These are phyloP conservation scores for Parthenolecanium corni DNA, from an alignment of 2,888 invertebrate species.

Conservation along the genomic window DNA sequence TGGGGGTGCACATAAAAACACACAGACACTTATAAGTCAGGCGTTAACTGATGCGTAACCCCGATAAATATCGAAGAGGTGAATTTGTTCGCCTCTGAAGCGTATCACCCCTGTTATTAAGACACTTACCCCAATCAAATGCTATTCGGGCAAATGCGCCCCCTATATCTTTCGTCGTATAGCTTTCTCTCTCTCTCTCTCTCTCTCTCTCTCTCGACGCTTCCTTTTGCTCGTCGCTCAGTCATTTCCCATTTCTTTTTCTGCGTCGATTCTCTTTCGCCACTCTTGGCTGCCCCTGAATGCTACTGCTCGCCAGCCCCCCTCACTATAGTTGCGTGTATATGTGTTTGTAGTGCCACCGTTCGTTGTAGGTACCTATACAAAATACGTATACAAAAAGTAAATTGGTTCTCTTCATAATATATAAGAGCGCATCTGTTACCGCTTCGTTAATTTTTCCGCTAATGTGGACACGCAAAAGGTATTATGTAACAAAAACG, in stretches of 20 bases:
- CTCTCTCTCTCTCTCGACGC: too few species aligned
- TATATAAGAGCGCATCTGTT: slow-evolving; percentile 18
- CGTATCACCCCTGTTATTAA: slow-evolving; percentile 24
- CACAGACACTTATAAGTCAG: slow-evolving; percentile 19
- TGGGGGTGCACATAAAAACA: background rate
- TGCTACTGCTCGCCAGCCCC: too few species aligned
- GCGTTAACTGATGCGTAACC: slow-evolving; percentile 24
- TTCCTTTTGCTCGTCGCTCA: background rate
- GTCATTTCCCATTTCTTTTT: background rate
- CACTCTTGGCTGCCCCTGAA: too few species aligned
- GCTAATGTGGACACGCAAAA: slow-evolving; percentile 26
- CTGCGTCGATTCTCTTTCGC: too few species aligned
- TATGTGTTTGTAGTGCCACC: too few species aligned
- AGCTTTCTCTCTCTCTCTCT: background rate
- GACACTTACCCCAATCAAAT: slow-evolving; percentile 14
- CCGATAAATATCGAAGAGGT: slow-evolving; percentile 18
- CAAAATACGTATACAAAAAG: slow-evolving; percentile 4
- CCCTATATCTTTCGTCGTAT: too few species aligned
- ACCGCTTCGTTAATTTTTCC: slow-evolving; percentile 28
- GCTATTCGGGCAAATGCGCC: background rate
- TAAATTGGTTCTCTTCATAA: slow-evolving; percentile 16
- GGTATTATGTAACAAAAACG: slow-evolving; percentile 8
- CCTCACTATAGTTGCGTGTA: too few species aligned
- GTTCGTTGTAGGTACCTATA: too few species aligned
- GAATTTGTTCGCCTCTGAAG: slow-evolving; percentile 15